These are phyloP conservation scores for Hyposmocoma kahamanoa DNA, from an alignment of 1,140 invertebrate genomes.

Conservation along the genomic window DNA sequence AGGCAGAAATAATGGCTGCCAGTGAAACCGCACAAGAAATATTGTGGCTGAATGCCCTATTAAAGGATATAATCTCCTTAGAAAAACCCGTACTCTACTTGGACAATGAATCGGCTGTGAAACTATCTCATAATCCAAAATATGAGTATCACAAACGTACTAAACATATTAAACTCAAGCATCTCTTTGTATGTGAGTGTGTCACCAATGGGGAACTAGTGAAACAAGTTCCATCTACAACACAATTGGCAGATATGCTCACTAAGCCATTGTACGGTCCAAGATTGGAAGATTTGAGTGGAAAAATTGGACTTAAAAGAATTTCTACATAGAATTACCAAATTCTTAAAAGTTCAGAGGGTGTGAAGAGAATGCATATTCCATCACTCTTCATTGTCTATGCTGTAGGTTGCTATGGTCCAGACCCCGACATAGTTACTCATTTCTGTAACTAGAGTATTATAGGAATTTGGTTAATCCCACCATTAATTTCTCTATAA, in stretches of 20 bases:
- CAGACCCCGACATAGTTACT: too few species aligned
- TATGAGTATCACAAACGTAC: conserved; percentile 43
- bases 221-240: not conserved
- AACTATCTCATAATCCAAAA: conserved; percentile 23
- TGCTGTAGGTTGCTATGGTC: too few species aligned
- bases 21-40: conserved; percentile 48
- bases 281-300: not conserved
- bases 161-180: conserved; percentile 51
- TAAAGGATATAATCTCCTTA: not conserved
- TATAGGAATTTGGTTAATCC: too few species aligned
- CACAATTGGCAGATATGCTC: conserved; percentile 11
- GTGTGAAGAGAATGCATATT: too few species aligned
- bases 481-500: too few species aligned
- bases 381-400: too few species aligned
- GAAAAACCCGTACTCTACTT: conserved; percentile 16
- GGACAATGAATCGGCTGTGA: conserved; percentile 24
- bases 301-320: not conserved
- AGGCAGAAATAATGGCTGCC: conserved; percentile 62
- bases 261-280: conserved; percentile 9
- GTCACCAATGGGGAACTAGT: conserved; percentile 21
- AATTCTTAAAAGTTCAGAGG: not conserved
- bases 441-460: too few species aligned
- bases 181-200: conserved; percentile 45
- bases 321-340: not conserved
- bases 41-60: conserved; percentile 33